A percentile compares a stretch with the other conserved stretches of the same genome.
Conservation (phyloP, 2,113 vertebrate genomes). For the Balaeniceps rex region DNA sequence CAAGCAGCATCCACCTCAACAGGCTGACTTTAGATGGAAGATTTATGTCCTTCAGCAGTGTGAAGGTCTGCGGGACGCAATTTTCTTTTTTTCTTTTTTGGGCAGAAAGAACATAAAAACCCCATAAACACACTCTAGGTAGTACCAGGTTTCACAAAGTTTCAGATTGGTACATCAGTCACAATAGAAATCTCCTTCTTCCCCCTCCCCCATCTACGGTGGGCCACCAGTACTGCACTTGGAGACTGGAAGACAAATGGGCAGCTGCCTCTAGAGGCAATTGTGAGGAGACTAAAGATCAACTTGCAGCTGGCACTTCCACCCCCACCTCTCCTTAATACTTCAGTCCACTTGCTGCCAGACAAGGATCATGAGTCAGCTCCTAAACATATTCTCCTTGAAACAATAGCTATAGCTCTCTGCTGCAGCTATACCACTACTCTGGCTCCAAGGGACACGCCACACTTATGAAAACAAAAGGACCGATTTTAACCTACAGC, state of each 20-base stretch:
- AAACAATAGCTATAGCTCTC: constrained; percentile 18
- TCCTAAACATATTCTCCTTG: constrained; percentile 38
- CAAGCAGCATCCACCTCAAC: neutral
- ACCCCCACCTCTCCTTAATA: constrained; percentile 33
- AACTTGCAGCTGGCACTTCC: constrained; percentile 47
- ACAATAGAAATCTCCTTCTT: neutral
- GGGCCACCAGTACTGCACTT: neutral
- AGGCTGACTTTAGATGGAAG: neutral
- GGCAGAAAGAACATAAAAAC: neutral
- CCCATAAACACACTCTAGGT: neutral
- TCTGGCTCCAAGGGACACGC: neutral
- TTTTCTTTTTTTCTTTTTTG: neutral
- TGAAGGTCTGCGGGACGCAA: neutral
- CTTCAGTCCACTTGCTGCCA: constrained; percentile 48
- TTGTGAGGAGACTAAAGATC: constrained; percentile 60
- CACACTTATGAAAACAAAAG: neutral
- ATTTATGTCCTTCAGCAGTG: neutral
- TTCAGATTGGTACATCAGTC: constrained; percentile 1
- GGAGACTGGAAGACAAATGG: constrained; percentile 41
- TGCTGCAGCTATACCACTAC: neutral
- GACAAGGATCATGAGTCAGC: constrained; percentile 64
- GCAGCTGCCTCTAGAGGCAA: constrained; percentile 55
- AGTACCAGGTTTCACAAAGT: neutral
- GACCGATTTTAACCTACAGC: neutral
- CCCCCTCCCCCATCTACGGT: neutral